Percentiles rank a stretch among this genome's conserved stretches.
phyloP scores from a whole-genome alignment of 2,113 vertebrate species.

The Hypomesus transpacificus region DNA sequence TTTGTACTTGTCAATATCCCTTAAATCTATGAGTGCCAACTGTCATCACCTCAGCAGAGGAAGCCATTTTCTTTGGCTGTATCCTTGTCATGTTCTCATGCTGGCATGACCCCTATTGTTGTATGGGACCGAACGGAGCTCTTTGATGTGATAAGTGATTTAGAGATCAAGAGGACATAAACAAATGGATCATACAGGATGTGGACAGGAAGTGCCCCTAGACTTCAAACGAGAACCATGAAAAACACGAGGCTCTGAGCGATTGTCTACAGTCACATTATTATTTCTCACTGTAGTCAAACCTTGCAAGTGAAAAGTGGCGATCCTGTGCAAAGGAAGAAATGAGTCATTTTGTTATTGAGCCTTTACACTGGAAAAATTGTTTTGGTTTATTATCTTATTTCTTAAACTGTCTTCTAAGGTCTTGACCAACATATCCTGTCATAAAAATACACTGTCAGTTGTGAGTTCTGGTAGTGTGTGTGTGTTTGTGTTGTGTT shows the following conservation, averaged over 20 bases:
- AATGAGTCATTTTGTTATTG: constrained; percentile 41
- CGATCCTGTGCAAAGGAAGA: constrained; percentile 48
- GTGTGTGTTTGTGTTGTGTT: constrained; percentile 12
- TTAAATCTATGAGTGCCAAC: constrained; percentile 62
- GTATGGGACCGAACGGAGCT: constrained; percentile 49
- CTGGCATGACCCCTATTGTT: constrained; percentile 68
- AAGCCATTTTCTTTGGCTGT: constrained; percentile 63
- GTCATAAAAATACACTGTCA: no score
- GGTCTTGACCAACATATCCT: no score
- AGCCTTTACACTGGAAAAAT: not conserved
- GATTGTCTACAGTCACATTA: constrained; percentile 47
- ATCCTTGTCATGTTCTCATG: constrained; percentile 71
- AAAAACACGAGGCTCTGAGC: constrained; percentile 66
- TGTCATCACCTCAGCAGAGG: constrained; percentile 62
- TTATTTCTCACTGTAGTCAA: constrained; percentile 48
- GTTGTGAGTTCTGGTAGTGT: not conserved
- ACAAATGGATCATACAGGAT: constrained; percentile 69
- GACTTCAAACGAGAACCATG: constrained; percentile 68
- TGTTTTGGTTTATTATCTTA: no score
- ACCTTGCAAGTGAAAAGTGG: constrained; percentile 27
- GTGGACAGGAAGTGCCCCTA: constrained; percentile 68
- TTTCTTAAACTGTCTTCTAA: no score
- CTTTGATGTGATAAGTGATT: constrained; percentile 79
- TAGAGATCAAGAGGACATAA: constrained; percentile 65
- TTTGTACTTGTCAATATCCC: constrained; percentile 39